These are phyloP conservation scores for Chitala chitala DNA, from an alignment of 2,113 vertebrate species.

Conservation along the genomic window DNA sequence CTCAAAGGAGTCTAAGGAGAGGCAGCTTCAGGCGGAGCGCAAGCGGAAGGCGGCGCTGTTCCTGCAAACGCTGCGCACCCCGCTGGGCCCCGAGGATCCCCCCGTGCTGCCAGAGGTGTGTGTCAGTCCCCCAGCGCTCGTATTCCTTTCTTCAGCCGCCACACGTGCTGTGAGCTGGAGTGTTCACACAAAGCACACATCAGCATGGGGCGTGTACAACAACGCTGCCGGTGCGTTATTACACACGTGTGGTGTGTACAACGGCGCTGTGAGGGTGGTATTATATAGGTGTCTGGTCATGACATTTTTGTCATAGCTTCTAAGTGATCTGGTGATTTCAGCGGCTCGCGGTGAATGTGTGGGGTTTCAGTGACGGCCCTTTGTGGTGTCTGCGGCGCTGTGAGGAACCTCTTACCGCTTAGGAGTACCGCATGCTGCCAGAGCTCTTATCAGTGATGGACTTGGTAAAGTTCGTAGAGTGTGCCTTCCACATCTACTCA, in stretches of 20 bases:
- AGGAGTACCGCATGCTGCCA: too few species aligned
- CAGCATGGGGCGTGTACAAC: neutral
- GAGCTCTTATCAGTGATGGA: too few species aligned
- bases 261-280: neutral
- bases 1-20: slow-evolving; percentile 96
- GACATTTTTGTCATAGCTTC: neutral
- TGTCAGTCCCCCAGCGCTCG: neutral
- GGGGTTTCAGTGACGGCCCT: too few species aligned
- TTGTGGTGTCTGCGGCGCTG: neutral
- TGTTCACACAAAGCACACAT: neutral
- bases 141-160: neutral
- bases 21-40: slow-evolving; percentile 91
- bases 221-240: too few species aligned
- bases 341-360: too few species aligned
- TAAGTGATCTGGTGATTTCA: neutral
- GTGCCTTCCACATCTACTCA: neutral
- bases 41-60: slow-evolving; percentile 94
- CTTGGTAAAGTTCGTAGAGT: neutral
- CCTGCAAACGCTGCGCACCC: slow-evolving; percentile 81
- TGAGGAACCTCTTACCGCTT: too few species aligned
- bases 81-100: slow-evolving; percentile 69
- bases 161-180: neutral
- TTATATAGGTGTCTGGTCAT: neutral
- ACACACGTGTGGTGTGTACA: neutral
- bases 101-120: slow-evolving; percentile 67